A percentile compares a stretch with the other conserved stretches of the same genome.
Conservation (phyloP, 2,113 vertebrate genomes). For the Mellivora capensis region DNA sequence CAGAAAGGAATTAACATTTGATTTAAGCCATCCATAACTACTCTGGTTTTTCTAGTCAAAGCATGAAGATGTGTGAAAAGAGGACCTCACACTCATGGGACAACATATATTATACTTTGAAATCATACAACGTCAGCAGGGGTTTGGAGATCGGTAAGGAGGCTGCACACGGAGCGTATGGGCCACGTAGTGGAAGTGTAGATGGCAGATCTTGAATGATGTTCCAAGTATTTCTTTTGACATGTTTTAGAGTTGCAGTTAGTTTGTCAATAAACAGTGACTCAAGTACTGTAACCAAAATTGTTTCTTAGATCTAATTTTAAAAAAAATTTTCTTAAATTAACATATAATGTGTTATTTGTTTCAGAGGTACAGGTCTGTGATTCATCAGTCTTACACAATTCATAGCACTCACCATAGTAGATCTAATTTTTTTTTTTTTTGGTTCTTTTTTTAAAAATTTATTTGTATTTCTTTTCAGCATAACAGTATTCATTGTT, state of each 20-base stretch:
- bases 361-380: too few relatives aligned
- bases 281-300: background rate
- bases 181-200: background rate
- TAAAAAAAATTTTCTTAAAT: too few relatives aligned
- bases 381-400: too few relatives aligned
- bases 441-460: too few relatives aligned
- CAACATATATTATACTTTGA: background rate
- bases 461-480: too few relatives aligned
- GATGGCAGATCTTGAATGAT: background rate
- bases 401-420: too few relatives aligned
- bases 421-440: background rate
- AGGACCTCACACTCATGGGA: accelerated
- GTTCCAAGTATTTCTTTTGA: background rate
- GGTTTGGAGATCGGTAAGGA: background rate
- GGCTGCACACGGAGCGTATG: background rate
- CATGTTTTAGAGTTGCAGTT: background rate
- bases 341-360: too few relatives aligned
- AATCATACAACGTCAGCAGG: background rate
- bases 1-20: background rate
- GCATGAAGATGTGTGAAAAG: background rate
- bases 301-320: background rate
- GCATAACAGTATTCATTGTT: too few relatives aligned
- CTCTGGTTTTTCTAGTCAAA: background rate
- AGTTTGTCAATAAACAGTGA: background rate
- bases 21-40: background rate